A percentile compares a stretch with the other conserved stretches of the same genome.
Conservation (phyloP, 2,113 vertebrate genomes). For the Oostethus manadensis region DNA sequence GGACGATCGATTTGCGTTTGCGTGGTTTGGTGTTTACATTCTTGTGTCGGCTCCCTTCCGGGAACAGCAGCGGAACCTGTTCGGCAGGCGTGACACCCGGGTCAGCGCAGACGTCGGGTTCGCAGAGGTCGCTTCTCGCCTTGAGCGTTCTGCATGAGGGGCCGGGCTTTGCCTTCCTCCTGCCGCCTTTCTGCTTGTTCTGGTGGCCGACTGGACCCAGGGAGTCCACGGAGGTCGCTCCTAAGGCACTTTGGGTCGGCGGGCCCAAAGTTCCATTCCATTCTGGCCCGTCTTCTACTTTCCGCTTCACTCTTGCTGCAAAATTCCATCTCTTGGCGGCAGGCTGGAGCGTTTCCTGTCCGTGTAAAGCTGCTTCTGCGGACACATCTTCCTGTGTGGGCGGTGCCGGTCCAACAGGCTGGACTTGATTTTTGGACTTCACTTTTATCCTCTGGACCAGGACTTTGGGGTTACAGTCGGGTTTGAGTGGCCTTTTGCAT, state of each 20-base stretch:
- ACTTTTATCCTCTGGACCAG: constrained; percentile 36
- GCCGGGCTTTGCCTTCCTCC: constrained; percentile 1
- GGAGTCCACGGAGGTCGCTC: background rate
- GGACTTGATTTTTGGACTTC: background rate
- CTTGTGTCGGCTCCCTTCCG: constrained; percentile 1
- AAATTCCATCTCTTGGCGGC: background rate
- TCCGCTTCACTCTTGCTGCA: constrained; percentile 23
- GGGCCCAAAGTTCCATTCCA: background rate
- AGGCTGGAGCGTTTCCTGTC: constrained; percentile 2
- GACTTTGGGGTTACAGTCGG: constrained; percentile 5
- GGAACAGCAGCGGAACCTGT: constrained; percentile 1
- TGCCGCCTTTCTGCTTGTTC: background rate
- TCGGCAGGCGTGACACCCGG: background rate
- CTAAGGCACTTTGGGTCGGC: constrained; percentile 5
- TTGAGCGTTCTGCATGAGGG: constrained; percentile 16
- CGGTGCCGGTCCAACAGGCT: background rate
- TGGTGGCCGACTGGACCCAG: background rate
- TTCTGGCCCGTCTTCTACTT: constrained; percentile 17
- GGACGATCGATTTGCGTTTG: constrained; percentile 30
- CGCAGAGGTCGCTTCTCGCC: background rate
- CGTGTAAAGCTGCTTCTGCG: background rate
- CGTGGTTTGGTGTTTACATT: constrained; percentile 16
- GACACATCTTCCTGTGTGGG: background rate
- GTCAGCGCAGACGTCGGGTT: constrained; percentile 7
- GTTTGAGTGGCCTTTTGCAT: constrained; percentile 27